Percentiles rank a stretch among this genome's conserved stretches.
These are phyloP conservation scores for Geopemphigus sp. DNA, from an alignment of 1,140 invertebrate genomes.

Conservation along the genomic window DNA sequence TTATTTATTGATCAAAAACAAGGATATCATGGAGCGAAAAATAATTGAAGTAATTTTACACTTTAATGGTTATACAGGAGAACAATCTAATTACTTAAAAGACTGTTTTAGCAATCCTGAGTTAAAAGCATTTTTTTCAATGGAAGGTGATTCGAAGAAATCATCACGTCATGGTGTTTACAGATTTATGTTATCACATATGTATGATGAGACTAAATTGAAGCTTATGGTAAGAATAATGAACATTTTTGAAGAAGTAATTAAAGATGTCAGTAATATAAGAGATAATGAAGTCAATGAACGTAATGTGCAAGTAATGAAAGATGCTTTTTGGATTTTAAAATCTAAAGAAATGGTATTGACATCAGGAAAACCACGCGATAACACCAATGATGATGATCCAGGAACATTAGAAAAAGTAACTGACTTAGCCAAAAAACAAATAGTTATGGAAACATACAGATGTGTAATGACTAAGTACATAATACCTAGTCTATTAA, in stretches of 20 bases:
- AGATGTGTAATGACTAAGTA: conserved; percentile 31
- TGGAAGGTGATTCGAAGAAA: conserved; percentile 43
- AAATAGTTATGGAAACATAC: conserved; percentile 33
- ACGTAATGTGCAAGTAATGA: conserved; percentile 2
- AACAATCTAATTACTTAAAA: not conserved
- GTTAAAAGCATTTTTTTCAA: conserved; percentile 32
- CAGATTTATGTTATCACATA: conserved; percentile 44
- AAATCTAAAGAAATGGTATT: conserved; percentile 44
- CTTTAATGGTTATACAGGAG: conserved; percentile 43
- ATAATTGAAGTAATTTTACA: conserved; percentile 44
- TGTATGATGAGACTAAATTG: conserved; percentile 31
- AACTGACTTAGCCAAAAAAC: conserved; percentile 28
- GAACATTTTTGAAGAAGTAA: conserved; percentile 31
- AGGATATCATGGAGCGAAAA: conserved; percentile 39
- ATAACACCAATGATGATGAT: conserved; percentile 23
- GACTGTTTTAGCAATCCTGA: conserved; percentile 39
- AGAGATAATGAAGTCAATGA: not conserved
- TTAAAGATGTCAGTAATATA: not conserved
- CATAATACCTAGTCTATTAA: conserved; percentile 27
- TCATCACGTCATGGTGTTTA: conserved; percentile 42
- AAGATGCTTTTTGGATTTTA: conserved; percentile 41
- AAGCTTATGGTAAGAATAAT: conserved; percentile 40
- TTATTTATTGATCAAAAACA: conserved; percentile 39
- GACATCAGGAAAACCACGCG: conserved; percentile 34
- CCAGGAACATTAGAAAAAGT: conserved; percentile 40